Conservation (phyloP, 2,797 vertebrate genomes). For the Pseudochaenichthys georgianus region DNA sequence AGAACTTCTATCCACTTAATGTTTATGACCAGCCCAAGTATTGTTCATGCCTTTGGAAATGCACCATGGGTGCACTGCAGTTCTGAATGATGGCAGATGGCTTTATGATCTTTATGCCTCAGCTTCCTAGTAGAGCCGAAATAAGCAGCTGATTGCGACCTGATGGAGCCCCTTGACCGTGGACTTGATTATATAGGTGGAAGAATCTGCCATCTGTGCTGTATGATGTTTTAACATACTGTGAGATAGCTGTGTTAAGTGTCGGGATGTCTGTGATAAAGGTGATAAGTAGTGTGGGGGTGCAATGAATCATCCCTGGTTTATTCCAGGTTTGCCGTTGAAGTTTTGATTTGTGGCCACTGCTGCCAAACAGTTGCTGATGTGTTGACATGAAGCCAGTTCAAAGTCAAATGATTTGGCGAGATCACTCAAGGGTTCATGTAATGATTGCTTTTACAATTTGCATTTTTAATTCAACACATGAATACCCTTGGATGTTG, state of each 20-base stretch:
- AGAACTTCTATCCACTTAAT: slow-evolving; percentile 6
- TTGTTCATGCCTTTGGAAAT: slow-evolving; percentile 11
- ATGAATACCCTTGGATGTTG: not conserved
- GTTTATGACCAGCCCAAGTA: slow-evolving; percentile 2
- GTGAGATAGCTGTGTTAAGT: slow-evolving; percentile 23
- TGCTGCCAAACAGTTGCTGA: slow-evolving; percentile 30
- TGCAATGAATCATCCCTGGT: slow-evolving; percentile 48
- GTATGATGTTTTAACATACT: slow-evolving; percentile 21
- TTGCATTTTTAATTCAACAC: slow-evolving; percentile 30
- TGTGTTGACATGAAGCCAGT: slow-evolving; percentile 37
- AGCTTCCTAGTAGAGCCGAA: not conserved
- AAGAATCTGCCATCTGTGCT: slow-evolving; percentile 30
- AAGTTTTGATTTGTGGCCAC: slow-evolving; percentile 33
- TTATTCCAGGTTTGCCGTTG: slow-evolving; percentile 32
- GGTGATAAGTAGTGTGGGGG: slow-evolving; percentile 38
- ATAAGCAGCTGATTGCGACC: slow-evolving; percentile 11
- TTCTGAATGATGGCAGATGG: slow-evolving; percentile 25
- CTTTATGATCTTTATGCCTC: slow-evolving; percentile 5
- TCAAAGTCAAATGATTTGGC: slow-evolving; percentile 32
- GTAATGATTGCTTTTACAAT: slow-evolving; percentile 16
- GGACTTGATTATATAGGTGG: slow-evolving; percentile 1
- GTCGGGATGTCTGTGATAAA: slow-evolving; percentile 31
- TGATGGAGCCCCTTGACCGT: slow-evolving; percentile 16
- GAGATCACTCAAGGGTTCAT: slow-evolving; percentile 25
- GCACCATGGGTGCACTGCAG: slow-evolving; percentile 8